Evolutionary conservation across 2,113 vertebrate genomes (phyloP).

Genomic region (Sturnira hondurensis): DNA sequence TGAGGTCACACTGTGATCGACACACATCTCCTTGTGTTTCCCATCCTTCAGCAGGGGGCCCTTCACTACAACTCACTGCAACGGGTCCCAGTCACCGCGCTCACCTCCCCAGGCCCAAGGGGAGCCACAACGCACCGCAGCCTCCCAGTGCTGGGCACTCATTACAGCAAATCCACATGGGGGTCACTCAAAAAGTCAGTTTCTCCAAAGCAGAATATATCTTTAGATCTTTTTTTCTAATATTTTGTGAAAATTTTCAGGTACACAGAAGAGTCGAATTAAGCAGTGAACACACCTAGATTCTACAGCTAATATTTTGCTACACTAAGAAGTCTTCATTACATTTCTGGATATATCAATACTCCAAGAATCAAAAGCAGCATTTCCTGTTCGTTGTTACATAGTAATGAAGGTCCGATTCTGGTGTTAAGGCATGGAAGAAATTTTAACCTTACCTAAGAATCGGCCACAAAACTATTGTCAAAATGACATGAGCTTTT

Average conservation of each 20-base stretch:
- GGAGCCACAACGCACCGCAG: neutral
- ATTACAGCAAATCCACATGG: neutral
- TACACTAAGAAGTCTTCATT: neutral
- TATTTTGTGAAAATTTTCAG: constrained; percentile 10
- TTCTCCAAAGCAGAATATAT: neutral
- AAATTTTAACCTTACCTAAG: neutral
- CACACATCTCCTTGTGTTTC: neutral
- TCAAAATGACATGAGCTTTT: constrained; percentile 14
- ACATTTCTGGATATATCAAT: neutral
- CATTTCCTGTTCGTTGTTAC: neutral
- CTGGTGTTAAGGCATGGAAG: neutral
- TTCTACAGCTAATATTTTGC: neutral
- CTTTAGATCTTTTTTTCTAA: neutral
- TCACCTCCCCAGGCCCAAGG: neutral
- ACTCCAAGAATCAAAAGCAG: neutral
- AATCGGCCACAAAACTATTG: neutral
- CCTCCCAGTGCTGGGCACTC: neutral
- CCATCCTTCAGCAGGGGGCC: neutral
- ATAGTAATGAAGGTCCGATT: neutral
- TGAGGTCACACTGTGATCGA: neutral
- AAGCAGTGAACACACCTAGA: neutral
- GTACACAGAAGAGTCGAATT: neutral
- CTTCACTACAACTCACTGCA: neutral
- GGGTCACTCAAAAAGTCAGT: neutral
- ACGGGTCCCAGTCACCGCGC: neutral